Evolutionary conservation across 2,797 vertebrate genomes (phyloP).

Genomic region (Heteromormyrus szaboi): DNA sequence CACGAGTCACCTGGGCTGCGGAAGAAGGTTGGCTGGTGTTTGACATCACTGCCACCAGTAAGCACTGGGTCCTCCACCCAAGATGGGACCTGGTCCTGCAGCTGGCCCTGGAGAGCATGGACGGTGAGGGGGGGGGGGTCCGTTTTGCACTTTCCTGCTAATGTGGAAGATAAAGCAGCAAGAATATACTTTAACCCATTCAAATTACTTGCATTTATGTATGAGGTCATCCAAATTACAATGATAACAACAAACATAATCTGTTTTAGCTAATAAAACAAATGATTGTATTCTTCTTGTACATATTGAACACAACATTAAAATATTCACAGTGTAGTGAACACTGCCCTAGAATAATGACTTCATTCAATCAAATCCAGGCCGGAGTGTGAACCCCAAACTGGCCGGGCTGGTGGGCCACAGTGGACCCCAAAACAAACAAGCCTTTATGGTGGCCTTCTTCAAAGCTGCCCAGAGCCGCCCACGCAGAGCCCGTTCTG

Average conservation of each 20-base stretch:
- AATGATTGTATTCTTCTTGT: background rate
- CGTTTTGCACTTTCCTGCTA: background rate
- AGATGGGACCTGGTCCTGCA: conserved; percentile 85
- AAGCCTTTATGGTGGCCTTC: conserved; percentile 92
- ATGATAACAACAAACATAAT: background rate
- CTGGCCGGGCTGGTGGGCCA: conserved; percentile 74
- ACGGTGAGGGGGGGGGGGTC: conserved; percentile 64
- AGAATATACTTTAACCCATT: background rate
- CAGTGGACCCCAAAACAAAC: conserved; percentile 79
- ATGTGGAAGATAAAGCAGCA: background rate
- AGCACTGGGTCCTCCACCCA: conserved; percentile 84
- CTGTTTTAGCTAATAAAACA: background rate
- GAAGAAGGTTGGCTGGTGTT: conserved; percentile 95
- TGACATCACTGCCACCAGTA: conserved; percentile 84
- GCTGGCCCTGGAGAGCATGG: conserved; percentile 71
- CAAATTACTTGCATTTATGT: background rate
- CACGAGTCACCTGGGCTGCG: conserved; percentile 78
- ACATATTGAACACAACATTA: background rate
- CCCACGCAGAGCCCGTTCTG: conserved; percentile 78
- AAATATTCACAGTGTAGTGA: background rate
- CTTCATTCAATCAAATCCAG: background rate
- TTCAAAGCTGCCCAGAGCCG: conserved; percentile 89
- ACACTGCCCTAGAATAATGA: background rate
- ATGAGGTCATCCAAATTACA: background rate
- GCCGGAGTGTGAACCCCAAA: conserved; percentile 76